Base-by-base conservation (phyloP, 2,113 vertebrate species). In the Pycnonotus jocosus region DNA sequence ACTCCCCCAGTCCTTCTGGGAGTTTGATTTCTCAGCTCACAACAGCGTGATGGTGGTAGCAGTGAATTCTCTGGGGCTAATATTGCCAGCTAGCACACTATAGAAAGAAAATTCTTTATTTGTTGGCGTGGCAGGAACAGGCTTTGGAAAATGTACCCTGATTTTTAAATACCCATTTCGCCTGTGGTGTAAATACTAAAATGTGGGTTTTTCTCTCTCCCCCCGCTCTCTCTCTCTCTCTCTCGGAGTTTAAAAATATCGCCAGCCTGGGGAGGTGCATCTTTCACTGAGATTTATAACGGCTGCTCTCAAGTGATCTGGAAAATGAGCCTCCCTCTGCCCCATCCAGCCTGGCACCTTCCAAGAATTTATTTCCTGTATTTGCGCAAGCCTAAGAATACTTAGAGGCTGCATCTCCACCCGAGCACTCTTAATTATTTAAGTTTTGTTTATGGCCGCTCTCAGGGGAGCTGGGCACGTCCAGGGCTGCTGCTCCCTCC, bases 221-320 rank as follows among this genome's bases (percentile, higher is more conserved):
- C 90, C 66, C 17, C 47, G 64, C 88, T 73, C 84, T 56, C 62
- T 65, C 88, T 76, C 88, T 53, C 90, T 76, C 66, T 83, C 61
- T 93, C 94, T 88, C 1, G 0, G 92, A 92, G 91, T 92, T 96
- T 95, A 96, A 96, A 96, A 96, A 96, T 97, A 97, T 96, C 93
- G 21, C 93, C 97, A 96, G 97, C 97, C 97, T 91, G 90, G 94
- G 97, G 96, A 95, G 97, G 96, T 94, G 71, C 97, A 90, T 97
- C 97, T 96, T 96, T 96, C 97, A 96, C 83, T 45, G 88, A 96
- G 97, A 98, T 98, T 97, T 97, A 98, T 96, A 96, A 92, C 21
- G 86, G 92, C 83, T 80, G 88, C 88, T 92, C 86, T 93, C 95
- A 93, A 96, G 95, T 95, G 96, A 97, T 96, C 94, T 96, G 92